Evolutionary conservation across 1,140 invertebrate species (phyloP).

Genomic region (Psix sp.): DNA sequence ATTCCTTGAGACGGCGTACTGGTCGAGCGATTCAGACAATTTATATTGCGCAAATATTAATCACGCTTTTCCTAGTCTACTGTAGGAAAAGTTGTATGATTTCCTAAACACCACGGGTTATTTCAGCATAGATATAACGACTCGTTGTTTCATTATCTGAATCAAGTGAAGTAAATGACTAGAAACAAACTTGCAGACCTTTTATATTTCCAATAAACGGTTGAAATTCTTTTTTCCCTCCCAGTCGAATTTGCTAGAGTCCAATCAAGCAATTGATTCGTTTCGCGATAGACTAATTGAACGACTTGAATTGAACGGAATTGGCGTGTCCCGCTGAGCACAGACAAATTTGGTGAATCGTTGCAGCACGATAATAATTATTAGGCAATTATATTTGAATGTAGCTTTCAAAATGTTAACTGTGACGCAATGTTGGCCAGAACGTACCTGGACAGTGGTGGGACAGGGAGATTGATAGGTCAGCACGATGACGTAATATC

Average conservation of each 20-base stretch:
- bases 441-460: conserved; percentile 15
- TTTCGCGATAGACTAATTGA: conserved; percentile 32
- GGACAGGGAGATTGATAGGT: conserved; percentile 52
- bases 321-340: conserved; percentile 32
- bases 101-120: too few species aligned
- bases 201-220: conserved; percentile 6
- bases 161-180: too few species aligned
- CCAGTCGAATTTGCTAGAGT: conserved; percentile 11
- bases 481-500: conserved; percentile 69
- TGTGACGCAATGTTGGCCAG: conserved; percentile 33
- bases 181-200: too few species aligned
- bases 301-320: conserved; percentile 27
- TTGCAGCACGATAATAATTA: too few species aligned
- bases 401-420: conserved; percentile 10
- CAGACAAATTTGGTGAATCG: conserved; percentile 5
- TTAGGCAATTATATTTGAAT: not conserved
- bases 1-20: too few species aligned
- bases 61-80: too few species aligned
- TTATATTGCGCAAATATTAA: too few species aligned
- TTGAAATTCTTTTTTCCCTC: conserved; percentile 10
- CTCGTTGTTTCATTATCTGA: too few species aligned
- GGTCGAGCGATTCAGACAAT: too few species aligned
- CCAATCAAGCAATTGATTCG: conserved; percentile 29
- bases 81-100: too few species aligned
- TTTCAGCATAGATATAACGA: too few species aligned